phyloP scores from a whole-genome alignment of 2,888 invertebrate genomes.

The Smittia sp. region DNA sequence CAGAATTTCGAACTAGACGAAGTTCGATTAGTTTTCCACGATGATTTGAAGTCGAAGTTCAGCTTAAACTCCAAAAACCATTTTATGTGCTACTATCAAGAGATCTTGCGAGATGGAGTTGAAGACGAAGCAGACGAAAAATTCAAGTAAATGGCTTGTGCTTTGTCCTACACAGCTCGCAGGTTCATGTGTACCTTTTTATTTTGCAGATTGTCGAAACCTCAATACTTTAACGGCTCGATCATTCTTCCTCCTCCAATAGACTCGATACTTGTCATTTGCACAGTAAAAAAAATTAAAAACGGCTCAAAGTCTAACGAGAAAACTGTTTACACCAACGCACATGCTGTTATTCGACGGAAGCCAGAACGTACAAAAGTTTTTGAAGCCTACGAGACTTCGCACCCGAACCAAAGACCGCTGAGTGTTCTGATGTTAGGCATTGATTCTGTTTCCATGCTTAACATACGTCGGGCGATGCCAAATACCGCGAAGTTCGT shows the following conservation, averaged over 20 bases:
- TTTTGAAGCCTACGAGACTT: constrained; percentile 45
- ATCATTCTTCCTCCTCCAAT: no score
- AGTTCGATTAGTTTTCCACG: constrained; percentile 48
- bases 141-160: no score
- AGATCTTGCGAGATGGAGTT: background rate
- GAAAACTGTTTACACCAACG: constrained; percentile 50
- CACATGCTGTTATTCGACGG: constrained; percentile 59
- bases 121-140: no score
- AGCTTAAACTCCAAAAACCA: no score
- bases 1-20: constrained; percentile 46
- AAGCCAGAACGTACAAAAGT: constrained; percentile 55
- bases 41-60: constrained; percentile 44
- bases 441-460: constrained; percentile 79
- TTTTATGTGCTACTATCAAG: background rate
- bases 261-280: constrained; percentile 57
- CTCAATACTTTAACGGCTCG: no score
- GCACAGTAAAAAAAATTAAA: constrained; percentile 50
- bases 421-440: constrained; percentile 75
- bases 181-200: no score
- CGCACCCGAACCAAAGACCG: constrained; percentile 45
- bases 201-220: no score
- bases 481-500: constrained; percentile 68
- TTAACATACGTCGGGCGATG: constrained; percentile 74
- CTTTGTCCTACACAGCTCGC: no score
- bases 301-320: constrained; percentile 42